These are phyloP conservation scores for Dryobates pubescens DNA, from an alignment of 2,797 vertebrate genomes.

Conservation along the genomic window DNA sequence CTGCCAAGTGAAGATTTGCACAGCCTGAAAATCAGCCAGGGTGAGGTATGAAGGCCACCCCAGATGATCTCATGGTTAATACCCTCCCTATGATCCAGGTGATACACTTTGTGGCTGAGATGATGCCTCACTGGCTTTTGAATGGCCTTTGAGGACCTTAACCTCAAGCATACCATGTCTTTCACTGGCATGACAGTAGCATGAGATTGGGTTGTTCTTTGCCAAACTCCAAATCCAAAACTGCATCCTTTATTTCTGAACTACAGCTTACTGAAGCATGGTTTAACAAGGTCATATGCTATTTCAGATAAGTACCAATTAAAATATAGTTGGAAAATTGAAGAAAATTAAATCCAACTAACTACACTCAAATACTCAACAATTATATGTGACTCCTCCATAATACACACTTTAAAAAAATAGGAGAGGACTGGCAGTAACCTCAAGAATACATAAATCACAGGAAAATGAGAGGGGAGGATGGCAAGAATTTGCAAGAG, in stretches of 20 bases:
- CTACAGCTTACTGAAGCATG: not conserved
- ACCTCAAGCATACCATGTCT: not conserved
- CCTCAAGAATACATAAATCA: not conserved
- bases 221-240: not conserved
- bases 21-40: not conserved
- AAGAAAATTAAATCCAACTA: not conserved
- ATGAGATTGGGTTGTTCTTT: not conserved
- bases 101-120: not conserved
- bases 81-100: not conserved
- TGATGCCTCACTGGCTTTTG: not conserved
- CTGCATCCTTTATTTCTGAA: not conserved
- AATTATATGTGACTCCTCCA: not conserved
- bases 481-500: not conserved
- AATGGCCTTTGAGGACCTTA: not conserved
- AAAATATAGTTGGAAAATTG: slow-evolving; percentile 15
- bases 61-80: not conserved
- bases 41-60: not conserved
- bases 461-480: not conserved
- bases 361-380: not conserved
- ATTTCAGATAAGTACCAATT: not conserved
- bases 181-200: not conserved
- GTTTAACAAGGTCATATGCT: not conserved
- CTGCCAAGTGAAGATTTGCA: not conserved
- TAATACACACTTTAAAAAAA: not conserved
- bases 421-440: not conserved